These are phyloP conservation scores for Glyphotaelius pellucidus DNA, from an alignment of 2,888 invertebrate species.

Conservation along the genomic window DNA sequence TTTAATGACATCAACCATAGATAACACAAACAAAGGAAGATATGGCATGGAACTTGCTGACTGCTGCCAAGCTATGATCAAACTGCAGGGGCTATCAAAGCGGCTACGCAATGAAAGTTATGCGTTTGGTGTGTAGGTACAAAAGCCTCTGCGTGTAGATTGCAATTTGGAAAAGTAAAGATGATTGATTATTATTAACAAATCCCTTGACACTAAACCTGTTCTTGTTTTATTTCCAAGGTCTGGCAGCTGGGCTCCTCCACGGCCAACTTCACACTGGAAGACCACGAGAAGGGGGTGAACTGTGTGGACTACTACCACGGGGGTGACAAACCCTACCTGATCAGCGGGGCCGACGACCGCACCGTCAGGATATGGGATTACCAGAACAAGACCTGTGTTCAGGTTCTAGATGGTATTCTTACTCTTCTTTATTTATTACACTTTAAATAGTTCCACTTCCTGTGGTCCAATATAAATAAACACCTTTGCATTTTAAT, in stretches of 20 bases:
- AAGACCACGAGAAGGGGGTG: slow-evolving; percentile 98
- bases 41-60: no score
- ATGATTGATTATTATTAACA: no score
- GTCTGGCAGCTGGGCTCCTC: slow-evolving; percentile 99
- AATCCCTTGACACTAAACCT: neutral
- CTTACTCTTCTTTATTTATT: neutral
- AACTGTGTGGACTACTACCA: slow-evolving; percentile 99
- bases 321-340: slow-evolving; percentile 98
- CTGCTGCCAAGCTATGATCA: no score
- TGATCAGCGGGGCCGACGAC: slow-evolving; percentile 99
- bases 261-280: slow-evolving; percentile 98
- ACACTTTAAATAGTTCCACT: neutral
- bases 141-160: no score
- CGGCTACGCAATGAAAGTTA: no score
- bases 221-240: slow-evolving; percentile 70
- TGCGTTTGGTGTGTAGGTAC: no score
- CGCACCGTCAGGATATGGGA: slow-evolving; percentile 99
- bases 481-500: no score
- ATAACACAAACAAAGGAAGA: no score
- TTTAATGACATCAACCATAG: no score
- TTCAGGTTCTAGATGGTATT: slow-evolving; percentile 93
- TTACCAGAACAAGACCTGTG: slow-evolving; percentile 99
- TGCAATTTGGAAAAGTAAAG: no score
- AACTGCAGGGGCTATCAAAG: no score
- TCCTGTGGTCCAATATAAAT: neutral